Evolutionary conservation across 2,888 invertebrate species (phyloP), one percentile per base, ranked within the genome.

Genomic region (Heteromurus nitidus): DNA sequence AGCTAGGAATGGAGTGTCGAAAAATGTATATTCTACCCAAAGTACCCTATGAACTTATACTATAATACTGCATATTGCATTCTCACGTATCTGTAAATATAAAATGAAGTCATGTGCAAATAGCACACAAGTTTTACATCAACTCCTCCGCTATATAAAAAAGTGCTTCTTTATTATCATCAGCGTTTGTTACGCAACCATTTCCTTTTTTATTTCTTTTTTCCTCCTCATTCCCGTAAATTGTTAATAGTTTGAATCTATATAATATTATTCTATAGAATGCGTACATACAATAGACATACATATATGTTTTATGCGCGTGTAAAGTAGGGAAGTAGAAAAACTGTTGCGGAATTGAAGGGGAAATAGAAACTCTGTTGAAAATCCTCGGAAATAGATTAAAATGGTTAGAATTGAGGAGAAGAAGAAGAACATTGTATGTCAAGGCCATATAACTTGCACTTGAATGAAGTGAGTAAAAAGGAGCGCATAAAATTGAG

Each of bases 361-460:
- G 26, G 58, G 7, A 44, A 31, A 1, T n/a, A n/a, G n/a, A n/a
- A n/a, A n/a, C n/a, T n/a, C n/a, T n/a, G n/a, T n/a, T n/a, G 22
- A 60, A 62, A 73, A 60, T 22, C 24, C 58, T 69, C 22, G 31
- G 24, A 72, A 72, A 72, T 44, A 60, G 60, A 72, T 72, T 72
- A 72, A 72, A 72, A 62, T 31, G 60, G 62, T 55, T 5, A 22
- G 26, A 5, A 55, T n/a, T n/a, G n/a, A n/a, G n/a, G n/a, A n/a
- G n/a, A n/a, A n/a, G n/a, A n/a, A n/a, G n/a, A n/a, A n/a, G n/a
- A 55, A 55, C 20, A 9, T 24, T 24, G 22, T 55, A 47, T 73
- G 73, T 73, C 73, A 73, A 73, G 60, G 73, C 62, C 73, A 74
- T n/a, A n/a, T n/a, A n/a, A n/a, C 64, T 53, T 64, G 74, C 53